Evolutionary conservation across 1,140 invertebrate genomes (phyloP).

Genomic region (Lineus longissimus): DNA sequence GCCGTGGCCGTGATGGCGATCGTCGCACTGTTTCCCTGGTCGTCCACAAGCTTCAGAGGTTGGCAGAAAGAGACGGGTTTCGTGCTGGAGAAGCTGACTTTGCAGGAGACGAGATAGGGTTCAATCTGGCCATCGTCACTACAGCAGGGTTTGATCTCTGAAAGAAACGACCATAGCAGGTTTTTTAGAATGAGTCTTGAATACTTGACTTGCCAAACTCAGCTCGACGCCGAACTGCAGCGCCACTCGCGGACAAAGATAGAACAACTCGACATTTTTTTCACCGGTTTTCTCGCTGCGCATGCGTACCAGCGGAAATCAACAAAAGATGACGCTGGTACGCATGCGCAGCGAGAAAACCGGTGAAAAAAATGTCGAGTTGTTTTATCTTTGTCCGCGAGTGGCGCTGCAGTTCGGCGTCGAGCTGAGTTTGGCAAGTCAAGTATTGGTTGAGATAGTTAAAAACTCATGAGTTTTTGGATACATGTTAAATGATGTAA

Average conservation of each 20-base stretch:
- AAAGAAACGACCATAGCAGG: constrained; percentile 4
- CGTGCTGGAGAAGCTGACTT: constrained; percentile 38
- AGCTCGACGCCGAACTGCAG: no score
- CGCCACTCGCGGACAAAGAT: no score
- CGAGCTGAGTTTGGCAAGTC: no score
- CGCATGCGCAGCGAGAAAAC: no score
- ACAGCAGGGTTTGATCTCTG: constrained; percentile 39
- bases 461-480: background rate
- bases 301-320: no score
- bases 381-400: no score
- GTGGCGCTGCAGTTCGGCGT: no score
- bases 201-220: background rate
- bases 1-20: constrained; percentile 46
- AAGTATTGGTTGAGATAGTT: no score
- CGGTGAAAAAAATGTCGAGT: no score
- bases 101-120: constrained; percentile 35
- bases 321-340: no score
- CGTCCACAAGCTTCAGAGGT: constrained; percentile 37
- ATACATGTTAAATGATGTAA: background rate
- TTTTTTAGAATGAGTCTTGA: background rate
- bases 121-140: constrained; percentile 36
- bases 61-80: constrained; percentile 47
- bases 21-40: constrained; percentile 34
- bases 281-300: no score
- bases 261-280: no score